Conservation (phyloP, 2,888 invertebrate genomes). For the Drosophila ustulata region DNA sequence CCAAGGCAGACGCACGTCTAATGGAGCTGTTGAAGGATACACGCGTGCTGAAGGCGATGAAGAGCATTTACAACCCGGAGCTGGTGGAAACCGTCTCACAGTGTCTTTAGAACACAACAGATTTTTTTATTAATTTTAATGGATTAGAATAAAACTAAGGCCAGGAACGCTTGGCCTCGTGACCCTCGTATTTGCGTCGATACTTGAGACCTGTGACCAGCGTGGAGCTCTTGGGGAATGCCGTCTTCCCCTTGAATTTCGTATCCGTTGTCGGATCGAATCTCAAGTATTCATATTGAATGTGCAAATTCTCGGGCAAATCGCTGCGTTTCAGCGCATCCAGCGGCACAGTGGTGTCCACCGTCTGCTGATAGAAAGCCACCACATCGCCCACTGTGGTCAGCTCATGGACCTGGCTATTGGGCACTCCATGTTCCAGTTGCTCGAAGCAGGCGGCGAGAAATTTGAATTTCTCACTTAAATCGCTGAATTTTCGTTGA, state of each 20-base stretch:
- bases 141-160: constrained; percentile 83
- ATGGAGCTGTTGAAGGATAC: constrained; percentile 90
- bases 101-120: constrained; percentile 67
- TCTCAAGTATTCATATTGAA: constrained; percentile 92
- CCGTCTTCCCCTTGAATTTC: constrained; percentile 91
- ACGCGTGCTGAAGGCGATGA: constrained; percentile 92
- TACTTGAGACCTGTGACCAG: constrained; percentile 93
- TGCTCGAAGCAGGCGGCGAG: constrained; percentile 89
- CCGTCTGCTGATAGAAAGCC: constrained; percentile 90
- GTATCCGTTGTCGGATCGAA: constrained; percentile 93
- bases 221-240: constrained; percentile 94
- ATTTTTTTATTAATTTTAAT: constrained; percentile 27
- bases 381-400: constrained; percentile 90
- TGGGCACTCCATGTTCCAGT: constrained; percentile 92
- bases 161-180: constrained; percentile 88
- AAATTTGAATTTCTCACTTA: constrained; percentile 88
- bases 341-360: constrained; percentile 90
- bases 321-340: constrained; percentile 90
- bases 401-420: constrained; percentile 91
- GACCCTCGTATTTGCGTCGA: constrained; percentile 92
- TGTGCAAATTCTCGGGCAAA: constrained; percentile 94
- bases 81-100: constrained; percentile 71
- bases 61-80: constrained; percentile 87
- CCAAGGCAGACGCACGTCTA: constrained; percentile 84
- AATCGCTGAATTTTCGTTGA: constrained; percentile 59